Conservation (phyloP, 1,140 invertebrate species). For the Tetramorium alpestre region DNA sequence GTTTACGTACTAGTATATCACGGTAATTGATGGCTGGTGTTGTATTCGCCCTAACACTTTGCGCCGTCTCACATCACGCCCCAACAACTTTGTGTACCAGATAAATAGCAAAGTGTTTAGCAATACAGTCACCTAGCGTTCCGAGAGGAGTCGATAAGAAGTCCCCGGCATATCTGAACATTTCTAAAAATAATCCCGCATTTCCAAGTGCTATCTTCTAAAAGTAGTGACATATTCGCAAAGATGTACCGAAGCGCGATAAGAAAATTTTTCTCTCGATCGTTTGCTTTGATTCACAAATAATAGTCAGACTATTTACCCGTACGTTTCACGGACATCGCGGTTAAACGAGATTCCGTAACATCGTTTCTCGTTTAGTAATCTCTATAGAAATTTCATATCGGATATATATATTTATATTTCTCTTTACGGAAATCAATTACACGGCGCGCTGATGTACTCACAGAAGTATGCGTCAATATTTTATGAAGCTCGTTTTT, state of each 20-base stretch:
- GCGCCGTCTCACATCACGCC: slow-evolving; percentile 13
- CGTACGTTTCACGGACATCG: not conserved
- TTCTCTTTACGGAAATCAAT: slow-evolving; percentile 10
- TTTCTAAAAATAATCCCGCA: not conserved
- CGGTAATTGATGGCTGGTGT: slow-evolving; percentile 57
- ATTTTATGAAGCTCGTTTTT: slow-evolving; percentile 40
- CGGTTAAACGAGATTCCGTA: not conserved
- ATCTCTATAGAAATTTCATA: slow-evolving; percentile 22
- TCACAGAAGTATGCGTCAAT: slow-evolving; percentile 43
- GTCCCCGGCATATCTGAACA: not conserved
- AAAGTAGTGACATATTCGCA: not conserved
- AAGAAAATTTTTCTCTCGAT: slow-evolving; percentile 12
- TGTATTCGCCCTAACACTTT: slow-evolving; percentile 43
- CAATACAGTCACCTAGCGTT: not conserved
- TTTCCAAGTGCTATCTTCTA: slow-evolving; percentile 6
- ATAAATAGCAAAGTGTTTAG: slow-evolving; percentile 50
- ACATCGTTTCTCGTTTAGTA: slow-evolving; percentile 1
- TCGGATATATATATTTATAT: not conserved
- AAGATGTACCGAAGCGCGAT: not conserved
- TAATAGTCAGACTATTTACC: slow-evolving; percentile 20
- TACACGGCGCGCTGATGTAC: not conserved
- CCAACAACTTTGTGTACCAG: slow-evolving; percentile 8
- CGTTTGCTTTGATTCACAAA: slow-evolving; percentile 11
- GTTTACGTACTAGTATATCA: slow-evolving; percentile 52
- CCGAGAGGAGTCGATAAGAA: slow-evolving; percentile 51